Evolutionary conservation across 2,113 vertebrate genomes (phyloP), one percentile per base, ranked within the genome.

Genomic region (Cavia porcellus): DNA sequence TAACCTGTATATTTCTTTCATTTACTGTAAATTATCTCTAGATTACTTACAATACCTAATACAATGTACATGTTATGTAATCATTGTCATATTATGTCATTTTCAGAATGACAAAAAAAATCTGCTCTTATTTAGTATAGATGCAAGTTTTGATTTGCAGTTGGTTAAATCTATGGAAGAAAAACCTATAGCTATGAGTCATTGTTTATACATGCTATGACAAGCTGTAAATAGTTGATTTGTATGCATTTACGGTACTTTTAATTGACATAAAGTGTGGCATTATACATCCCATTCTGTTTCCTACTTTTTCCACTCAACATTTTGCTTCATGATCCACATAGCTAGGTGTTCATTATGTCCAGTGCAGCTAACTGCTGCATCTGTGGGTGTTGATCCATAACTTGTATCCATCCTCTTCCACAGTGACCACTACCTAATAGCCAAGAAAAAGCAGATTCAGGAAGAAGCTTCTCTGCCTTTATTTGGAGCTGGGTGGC

Each of bases 181-280:
- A 61, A 50, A 57, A 28, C 70, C 59, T 28, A 79, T 7, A 45
- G 59, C 57, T n/a, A 90, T 14, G 47, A 68, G 90, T 86, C 52
- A 79, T 57, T 94, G 30, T 74, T 95, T 95, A 59, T 83, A 89
- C 91, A 38, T 77, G 61, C 35, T 88, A 47, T 42, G 77, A 82
- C 19, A 84, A 93, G 45, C 83, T 62, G 45, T 50, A 89, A 86
- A 64, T 14, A 52, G 32, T 45, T 86, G 61, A 74, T 75, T n/a
- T 47, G 14, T n/a, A 9, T 61, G 61, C n/a, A 61, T 70, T 35
- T 61, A 38, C 8, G 20, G 13, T 32, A 79, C 81, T 91, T 96
- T 38, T 87, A 93, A 79, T 90, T 72, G 50, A 94, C 59, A 64
- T 68, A 55, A 90, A 68, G 12, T 9, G 2, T 82, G 15, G 9